Conservation (phyloP, 1,140 invertebrate species). For the Lepidostoma basale region DNA sequence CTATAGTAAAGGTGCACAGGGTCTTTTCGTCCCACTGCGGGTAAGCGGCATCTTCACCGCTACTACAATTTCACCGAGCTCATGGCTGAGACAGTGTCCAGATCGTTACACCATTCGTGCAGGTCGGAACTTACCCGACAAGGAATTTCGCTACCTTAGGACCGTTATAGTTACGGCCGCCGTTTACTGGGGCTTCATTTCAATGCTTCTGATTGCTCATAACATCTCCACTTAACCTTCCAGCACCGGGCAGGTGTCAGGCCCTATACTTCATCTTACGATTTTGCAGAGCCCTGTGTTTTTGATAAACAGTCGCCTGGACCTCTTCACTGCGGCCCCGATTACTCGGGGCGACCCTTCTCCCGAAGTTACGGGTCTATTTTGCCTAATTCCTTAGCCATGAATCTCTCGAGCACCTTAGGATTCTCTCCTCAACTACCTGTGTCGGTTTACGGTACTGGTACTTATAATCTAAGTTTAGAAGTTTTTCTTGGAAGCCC, state of each 20-base stretch:
- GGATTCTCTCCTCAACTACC: background rate
- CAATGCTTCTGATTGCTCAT: background rate
- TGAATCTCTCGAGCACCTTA: background rate
- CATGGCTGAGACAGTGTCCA: constrained; percentile 52
- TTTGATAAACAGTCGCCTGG: background rate
- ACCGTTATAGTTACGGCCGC: too few species aligned
- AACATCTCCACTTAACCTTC: too few species aligned
- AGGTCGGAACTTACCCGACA: constrained; percentile 45
- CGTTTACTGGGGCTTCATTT: background rate
- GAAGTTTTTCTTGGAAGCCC: too few species aligned
- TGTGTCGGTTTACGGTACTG: background rate
- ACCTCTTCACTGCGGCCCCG: background rate
- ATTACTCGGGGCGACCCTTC: background rate
- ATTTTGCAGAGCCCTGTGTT: background rate
- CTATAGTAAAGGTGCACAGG: background rate
- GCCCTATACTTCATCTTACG: background rate
- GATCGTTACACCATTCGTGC: constrained; percentile 49
- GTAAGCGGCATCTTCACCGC: background rate
- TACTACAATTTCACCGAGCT: background rate
- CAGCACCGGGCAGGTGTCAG: background rate
- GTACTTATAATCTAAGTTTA: too few species aligned
- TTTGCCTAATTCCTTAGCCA: background rate
- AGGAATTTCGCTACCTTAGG: too few species aligned
- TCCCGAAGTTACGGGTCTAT: background rate
- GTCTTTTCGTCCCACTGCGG: background rate